phyloP scores from a whole-genome alignment of 2,797 vertebrate species.

The Pelobates cultripes region DNA sequence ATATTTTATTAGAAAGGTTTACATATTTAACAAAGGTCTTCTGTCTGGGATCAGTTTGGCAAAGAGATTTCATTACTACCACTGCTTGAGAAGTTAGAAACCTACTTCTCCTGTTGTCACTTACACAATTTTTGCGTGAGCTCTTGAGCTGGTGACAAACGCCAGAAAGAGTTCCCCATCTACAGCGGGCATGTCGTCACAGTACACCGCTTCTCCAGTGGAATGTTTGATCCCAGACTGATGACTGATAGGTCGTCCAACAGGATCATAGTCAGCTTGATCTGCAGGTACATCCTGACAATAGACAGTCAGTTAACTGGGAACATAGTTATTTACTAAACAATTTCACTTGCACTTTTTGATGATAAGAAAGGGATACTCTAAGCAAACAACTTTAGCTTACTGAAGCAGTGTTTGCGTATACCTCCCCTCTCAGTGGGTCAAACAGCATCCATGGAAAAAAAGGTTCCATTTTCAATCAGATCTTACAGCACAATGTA shows the following conservation, averaged over 20 bases:
- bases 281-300: slow-evolving; percentile 56
- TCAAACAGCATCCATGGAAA: too few relatives aligned
- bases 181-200: slow-evolving; percentile 82
- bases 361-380: background rate
- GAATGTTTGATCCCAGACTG: slow-evolving; percentile 83
- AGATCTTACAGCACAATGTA: too few relatives aligned
- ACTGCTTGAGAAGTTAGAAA: too few relatives aligned
- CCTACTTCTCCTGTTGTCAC: slow-evolving; percentile 45
- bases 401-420: too few relatives aligned
- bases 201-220: slow-evolving; percentile 87
- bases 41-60: too few relatives aligned
- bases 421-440: too few relatives aligned
- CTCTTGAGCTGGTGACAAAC: slow-evolving; percentile 83
- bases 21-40: too few relatives aligned
- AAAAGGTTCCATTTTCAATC: too few relatives aligned
- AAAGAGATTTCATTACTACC: too few relatives aligned
- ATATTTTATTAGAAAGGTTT: too few relatives aligned
- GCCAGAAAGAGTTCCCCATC: slow-evolving; percentile 83
- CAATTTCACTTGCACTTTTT: too few relatives aligned
- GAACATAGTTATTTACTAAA: too few relatives aligned
- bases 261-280: slow-evolving; percentile 78
- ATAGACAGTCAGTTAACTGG: slow-evolving; percentile 30
- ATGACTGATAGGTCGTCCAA: slow-evolving; percentile 86
- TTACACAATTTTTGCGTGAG: slow-evolving; percentile 87
- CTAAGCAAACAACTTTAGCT: background rate